Conservation (phyloP, 2,888 invertebrate species). For the Drosophila subsilvestris region DNA sequence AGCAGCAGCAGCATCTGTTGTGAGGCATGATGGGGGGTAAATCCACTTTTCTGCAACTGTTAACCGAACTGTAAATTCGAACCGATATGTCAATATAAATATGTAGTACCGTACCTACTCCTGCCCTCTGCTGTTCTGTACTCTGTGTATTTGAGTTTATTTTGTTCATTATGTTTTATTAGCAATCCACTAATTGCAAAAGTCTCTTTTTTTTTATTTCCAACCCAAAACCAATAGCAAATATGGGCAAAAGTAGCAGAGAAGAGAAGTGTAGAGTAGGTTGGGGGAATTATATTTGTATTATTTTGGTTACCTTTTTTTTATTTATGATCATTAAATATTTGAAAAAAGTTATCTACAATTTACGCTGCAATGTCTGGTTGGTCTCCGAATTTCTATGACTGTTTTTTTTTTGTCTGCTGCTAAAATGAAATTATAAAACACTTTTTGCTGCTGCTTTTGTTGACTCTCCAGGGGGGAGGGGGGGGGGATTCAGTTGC, state of each 20-base stretch:
- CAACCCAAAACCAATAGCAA: constrained; percentile 22
- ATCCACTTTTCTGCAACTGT: constrained; percentile 17
- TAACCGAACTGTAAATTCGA: constrained; percentile 7
- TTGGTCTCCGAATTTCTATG: not conserved
- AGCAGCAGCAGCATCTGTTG: constrained; percentile 14
- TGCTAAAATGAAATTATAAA: constrained; percentile 28
- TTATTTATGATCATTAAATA: constrained; percentile 64
- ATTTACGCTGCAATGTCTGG: not conserved
- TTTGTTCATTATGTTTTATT: constrained; percentile 30
- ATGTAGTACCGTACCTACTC: not conserved
- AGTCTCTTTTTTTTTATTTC: constrained; percentile 28
- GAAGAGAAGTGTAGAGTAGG: not conserved
- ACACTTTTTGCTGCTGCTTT: constrained; percentile 2
- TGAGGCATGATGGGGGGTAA: constrained; percentile 6
- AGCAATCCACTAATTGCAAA: constrained; percentile 57
- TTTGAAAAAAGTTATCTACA: constrained; percentile 34
- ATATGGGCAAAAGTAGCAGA: not conserved
- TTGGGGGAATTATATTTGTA: constrained; percentile 1
- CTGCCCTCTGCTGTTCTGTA: constrained; percentile 12
- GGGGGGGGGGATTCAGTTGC: constrained; percentile 3
- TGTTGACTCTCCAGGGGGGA: constrained; percentile 67
- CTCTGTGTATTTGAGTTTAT: not conserved
- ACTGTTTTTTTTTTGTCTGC: not conserved
- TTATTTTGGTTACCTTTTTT: constrained; percentile 18
- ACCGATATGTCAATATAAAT: constrained; percentile 38